Evolutionary conservation across 2,888 invertebrate species (phyloP).

Genomic region (Drosophila robusta): DNA sequence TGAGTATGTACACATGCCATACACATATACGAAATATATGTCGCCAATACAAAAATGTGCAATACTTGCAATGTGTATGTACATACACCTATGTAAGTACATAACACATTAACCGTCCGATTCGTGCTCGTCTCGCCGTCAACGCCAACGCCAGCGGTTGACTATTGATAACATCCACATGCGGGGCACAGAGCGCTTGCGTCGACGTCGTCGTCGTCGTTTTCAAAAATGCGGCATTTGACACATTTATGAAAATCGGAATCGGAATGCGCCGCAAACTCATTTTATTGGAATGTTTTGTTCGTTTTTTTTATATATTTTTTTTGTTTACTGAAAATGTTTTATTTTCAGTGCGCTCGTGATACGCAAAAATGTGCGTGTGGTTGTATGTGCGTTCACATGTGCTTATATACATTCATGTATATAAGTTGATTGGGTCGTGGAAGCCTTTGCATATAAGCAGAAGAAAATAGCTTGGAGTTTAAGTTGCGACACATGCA

Average conservation of each 20-base stretch:
- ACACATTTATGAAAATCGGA: slow-evolving; percentile 81
- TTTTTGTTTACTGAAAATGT: slow-evolving; percentile 57
- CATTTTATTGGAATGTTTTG: slow-evolving; percentile 79
- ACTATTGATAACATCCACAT: slow-evolving; percentile 56
- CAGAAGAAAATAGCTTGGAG: slow-evolving; percentile 26
- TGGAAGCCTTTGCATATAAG: slow-evolving; percentile 33
- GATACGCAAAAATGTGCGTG: slow-evolving; percentile 28
- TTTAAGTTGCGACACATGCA: slow-evolving; percentile 39
- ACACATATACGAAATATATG: slow-evolving; percentile 33
- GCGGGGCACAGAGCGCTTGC: slow-evolving; percentile 30
- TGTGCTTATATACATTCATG: slow-evolving; percentile 7
- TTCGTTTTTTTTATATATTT: slow-evolving; percentile 15
- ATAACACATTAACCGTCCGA: slow-evolving; percentile 41
- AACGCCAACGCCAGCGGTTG: slow-evolving; percentile 21
- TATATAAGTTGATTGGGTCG: slow-evolving; percentile 18
- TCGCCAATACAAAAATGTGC: slow-evolving; percentile 53
- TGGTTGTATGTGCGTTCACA: background rate
- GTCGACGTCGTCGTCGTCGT: slow-evolving; percentile 30
- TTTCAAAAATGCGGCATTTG: slow-evolving; percentile 78
- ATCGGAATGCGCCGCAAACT: slow-evolving; percentile 75
- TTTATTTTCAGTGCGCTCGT: slow-evolving; percentile 56
- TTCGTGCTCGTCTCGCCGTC: slow-evolving; percentile 55
- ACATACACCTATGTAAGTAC: slow-evolving; percentile 16
- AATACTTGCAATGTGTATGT: slow-evolving; percentile 19
- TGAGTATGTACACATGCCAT: slow-evolving; percentile 24